Evolutionary conservation across 2,113 vertebrate genomes (phyloP), one percentile per base, ranked within the genome.

Genomic region (Urocynchramus pylzowi): DNA sequence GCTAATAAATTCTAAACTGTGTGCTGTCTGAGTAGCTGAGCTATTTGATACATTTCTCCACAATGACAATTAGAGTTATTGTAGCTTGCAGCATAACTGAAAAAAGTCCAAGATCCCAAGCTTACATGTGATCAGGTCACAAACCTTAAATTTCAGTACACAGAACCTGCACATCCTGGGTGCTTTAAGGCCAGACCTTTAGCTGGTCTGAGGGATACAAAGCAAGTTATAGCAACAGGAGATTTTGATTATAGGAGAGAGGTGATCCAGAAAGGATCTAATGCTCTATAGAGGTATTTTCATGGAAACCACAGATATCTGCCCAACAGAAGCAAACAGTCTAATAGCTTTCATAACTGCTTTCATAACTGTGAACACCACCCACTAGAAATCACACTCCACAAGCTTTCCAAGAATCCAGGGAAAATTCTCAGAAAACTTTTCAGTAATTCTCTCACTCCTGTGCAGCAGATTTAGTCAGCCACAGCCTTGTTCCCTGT

Each of bases 1-100:
- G 73, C 44, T 96, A 96, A 94, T 79, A 82, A 86, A 89, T 87
- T 69, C 45, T 54, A 81, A 89, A 85, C 10, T 50, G 33, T 45
- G 39, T 84, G 78, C 88, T 91, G 53, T 41, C 41, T 27, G 9
- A 83, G 68, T 26, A 73, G 16, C 53, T 79, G 30, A 84, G 59
- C n/a, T 82, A 37, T 59, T 94, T 78, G 69, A 84, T 84, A 24
- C 22, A 56, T 90, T 94, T 95, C 53, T 82, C 37, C 75, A 37
- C 30, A 88, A 76, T 54, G 61, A 60, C 65, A 93, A 50, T 93
- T 91, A 75, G 61, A 95, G 27, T 39, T 89, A 54, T 39, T 60
- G 50, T 35, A 57, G 37, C 15, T 76, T 89, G 68, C 23, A 67
- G 24, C 10, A 82, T 28, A 83, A 90, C 49, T 89, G 41, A 37